Evolutionary conservation across 2,888 invertebrate genomes (phyloP), one percentile per base, ranked within the genome.

Genomic region (Drosophila nigricruria): DNA sequence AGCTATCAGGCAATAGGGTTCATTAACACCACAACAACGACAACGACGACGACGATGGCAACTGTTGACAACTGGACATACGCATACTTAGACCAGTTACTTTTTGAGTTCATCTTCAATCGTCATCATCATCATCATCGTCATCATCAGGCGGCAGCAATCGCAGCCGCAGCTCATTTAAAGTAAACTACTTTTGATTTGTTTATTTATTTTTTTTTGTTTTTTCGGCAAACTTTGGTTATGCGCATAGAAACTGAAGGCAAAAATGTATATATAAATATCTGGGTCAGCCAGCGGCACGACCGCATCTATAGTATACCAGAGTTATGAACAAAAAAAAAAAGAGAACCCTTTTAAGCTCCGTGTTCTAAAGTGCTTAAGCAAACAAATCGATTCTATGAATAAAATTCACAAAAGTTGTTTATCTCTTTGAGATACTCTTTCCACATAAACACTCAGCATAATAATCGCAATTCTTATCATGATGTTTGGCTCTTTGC

Each of bases 21-120:
- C 84, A 88, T 88, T 85, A 85, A 88, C 84, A 76, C 83, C 79
- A 32, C 53, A 32, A 30, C 58, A 25, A 47, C 30, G 34, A 38
- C 36, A 23, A 53, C 52, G 40, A 34, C 57, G 30, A 47, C 30
- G 34, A 25, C 36, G 57, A 57, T 18, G 58, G 27, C 58, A 58
- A 58, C 59, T 49, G 69, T 79, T 82, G 82, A 77, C 81, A 83
- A 70, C 71, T 83, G 73, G 53, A 71, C 75, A 40, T 16, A 36
- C 45, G 47, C 57, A 36, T 42, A 52, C 50, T 61, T 36, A 1
- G 30, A 27, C 36, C 25, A 59, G 42, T 43, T 42, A 42, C 18
- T 56, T 43, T 32, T 57, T 23, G n/a, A 61, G 42, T 47, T 61
- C 52, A 67, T 80, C 68, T 75, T 78, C 54, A 72, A 61, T 63